phyloP scores from a whole-genome alignment of 2,888 invertebrate genomes.

The Dolichomitus sp. region DNA sequence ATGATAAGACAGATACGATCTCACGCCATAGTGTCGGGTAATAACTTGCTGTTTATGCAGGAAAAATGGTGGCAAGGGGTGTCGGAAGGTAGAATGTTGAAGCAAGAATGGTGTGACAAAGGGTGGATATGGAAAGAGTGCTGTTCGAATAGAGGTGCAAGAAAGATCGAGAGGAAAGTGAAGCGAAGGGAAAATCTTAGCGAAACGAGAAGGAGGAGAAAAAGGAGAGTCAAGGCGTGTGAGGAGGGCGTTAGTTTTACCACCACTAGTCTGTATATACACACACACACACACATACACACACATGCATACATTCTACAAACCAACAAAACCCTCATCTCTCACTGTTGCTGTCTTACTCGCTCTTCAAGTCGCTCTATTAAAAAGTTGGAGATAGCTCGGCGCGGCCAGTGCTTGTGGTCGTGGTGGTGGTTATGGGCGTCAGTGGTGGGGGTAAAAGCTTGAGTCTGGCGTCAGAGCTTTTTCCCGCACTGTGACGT shows the following conservation, averaged over 20 bases:
- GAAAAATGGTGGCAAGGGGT: constrained; percentile 74
- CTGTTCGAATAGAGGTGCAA: constrained; percentile 19
- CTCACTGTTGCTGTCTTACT: constrained; percentile 25
- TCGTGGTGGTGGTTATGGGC: constrained; percentile 37
- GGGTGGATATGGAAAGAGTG: constrained; percentile 10
- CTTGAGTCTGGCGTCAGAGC: constrained; percentile 34
- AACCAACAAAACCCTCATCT: constrained; percentile 39
- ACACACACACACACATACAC: background rate
- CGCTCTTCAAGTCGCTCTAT: constrained; percentile 73
- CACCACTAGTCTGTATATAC: constrained; percentile 1
- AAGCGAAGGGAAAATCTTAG: background rate
- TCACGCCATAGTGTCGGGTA: constrained; percentile 76
- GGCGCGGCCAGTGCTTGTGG: constrained; percentile 51
- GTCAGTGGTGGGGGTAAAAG: constrained; percentile 38
- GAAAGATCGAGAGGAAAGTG: constrained; percentile 34
- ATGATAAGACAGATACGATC: constrained; percentile 80
- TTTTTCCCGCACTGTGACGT: constrained; percentile 40
- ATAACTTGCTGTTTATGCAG: constrained; percentile 82
- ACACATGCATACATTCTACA: background rate
- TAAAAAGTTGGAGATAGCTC: constrained; percentile 80
- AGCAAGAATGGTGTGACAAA: constrained; percentile 8
- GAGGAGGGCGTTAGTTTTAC: constrained; percentile 53
- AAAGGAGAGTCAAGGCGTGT: constrained; percentile 13
- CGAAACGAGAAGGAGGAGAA: constrained; percentile 12
- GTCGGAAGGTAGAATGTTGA: constrained; percentile 24